Evolutionary conservation across 2,888 invertebrate species (phyloP).

Genomic region (Julus scanicus): DNA sequence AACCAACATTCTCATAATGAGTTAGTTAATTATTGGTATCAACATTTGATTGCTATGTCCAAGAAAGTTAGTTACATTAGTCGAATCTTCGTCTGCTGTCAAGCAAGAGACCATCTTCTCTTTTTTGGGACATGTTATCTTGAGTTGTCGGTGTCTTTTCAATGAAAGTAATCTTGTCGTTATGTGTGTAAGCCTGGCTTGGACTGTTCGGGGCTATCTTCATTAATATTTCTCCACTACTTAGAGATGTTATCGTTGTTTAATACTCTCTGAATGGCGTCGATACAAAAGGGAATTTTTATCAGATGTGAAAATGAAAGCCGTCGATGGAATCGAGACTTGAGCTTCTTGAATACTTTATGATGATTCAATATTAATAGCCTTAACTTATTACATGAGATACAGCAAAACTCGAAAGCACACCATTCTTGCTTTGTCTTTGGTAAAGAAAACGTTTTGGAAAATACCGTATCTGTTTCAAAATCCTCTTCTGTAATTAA

Average conservation of each 20-base stretch:
- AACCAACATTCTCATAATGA: too few species aligned
- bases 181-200: not conserved
- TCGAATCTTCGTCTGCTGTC: not conserved
- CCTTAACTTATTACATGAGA: not conserved
- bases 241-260: not conserved
- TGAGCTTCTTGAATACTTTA: not conserved
- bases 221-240: not conserved
- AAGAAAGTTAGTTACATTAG: not conserved
- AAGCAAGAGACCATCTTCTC: not conserved
- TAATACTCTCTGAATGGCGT: constrained; percentile 1
- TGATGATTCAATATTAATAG: not conserved
- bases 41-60: too few species aligned
- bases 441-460: not conserved
- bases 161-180: not conserved
- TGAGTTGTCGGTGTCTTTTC: not conserved
- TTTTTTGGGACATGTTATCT: not conserved
- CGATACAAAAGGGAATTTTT: not conserved
- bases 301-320: not conserved
- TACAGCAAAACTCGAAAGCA: not conserved
- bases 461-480: not conserved
- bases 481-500: not conserved
- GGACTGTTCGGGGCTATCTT: not conserved
- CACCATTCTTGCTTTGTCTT: not conserved
- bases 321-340: not conserved
- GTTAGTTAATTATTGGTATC: too few species aligned